phyloP scores from a whole-genome alignment of 30 jellyfish, hydroid and myxozoan species.

The Pelagia noctiluca region DNA sequence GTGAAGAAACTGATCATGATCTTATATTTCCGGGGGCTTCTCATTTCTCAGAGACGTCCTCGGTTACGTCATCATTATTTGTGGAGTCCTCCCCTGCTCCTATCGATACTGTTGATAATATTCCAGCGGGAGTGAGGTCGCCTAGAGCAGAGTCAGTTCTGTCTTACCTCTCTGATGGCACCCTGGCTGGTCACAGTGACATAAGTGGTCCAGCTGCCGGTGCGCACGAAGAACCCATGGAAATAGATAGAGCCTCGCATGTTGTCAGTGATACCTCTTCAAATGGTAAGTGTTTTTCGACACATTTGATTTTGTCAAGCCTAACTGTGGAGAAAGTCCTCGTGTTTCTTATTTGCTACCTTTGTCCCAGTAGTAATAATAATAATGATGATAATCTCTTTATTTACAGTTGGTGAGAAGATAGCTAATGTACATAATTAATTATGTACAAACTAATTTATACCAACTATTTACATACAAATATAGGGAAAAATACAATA shows the following conservation, averaged over 20 bases:
- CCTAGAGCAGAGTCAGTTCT: conserved; percentile 94
- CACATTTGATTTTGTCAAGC: too few species aligned
- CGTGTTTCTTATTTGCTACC: too few species aligned
- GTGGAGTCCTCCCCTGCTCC: conserved; percentile 93
- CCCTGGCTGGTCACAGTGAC: conserved; percentile 96
- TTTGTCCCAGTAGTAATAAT: too few species aligned
- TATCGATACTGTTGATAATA: conserved; percentile 54
- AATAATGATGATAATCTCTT: too few species aligned
- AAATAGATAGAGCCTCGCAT: conserved; percentile 83
- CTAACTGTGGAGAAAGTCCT: too few species aligned
- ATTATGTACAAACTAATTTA: too few species aligned
- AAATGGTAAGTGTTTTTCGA: conserved; percentile 69
- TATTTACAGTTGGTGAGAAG: too few species aligned
- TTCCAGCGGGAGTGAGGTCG: conserved; percentile 80
- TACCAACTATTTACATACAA: too few species aligned
- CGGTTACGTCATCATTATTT: conserved; percentile 89
- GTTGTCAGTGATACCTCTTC: conserved; percentile 94
- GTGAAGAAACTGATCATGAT: conserved; percentile 64
- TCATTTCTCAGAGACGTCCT: conserved; percentile 89
- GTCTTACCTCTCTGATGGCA: conserved; percentile 91
- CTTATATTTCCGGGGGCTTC: conserved; percentile 76
- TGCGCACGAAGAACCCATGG: conserved; percentile 90
- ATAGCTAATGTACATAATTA: too few species aligned
- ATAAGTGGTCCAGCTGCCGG: conserved; percentile 77
- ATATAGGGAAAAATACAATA: too few species aligned